Percentiles rank a stretch among this genome's conserved stretches.
Evolutionary conservation across 1,140 invertebrate genomes (phyloP).

Genomic region (Chrysoperla carnea): DNA sequence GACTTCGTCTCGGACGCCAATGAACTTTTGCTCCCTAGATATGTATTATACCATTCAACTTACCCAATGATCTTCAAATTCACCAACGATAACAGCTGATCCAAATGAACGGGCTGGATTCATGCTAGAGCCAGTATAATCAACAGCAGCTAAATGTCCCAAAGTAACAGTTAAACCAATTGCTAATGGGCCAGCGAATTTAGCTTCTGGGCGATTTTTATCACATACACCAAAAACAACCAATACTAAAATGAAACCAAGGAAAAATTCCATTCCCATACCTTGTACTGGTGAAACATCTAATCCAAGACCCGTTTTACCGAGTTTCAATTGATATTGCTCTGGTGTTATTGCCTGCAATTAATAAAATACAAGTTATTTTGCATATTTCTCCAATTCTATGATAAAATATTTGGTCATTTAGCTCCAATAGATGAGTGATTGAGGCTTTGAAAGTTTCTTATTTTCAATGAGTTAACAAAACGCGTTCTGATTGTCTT

Average conservation of each 20-base stretch:
- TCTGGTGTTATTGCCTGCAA: slow-evolving; percentile 42
- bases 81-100: slow-evolving; percentile 56
- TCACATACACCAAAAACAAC: slow-evolving; percentile 79
- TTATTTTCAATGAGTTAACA: no score
- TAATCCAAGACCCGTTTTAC: slow-evolving; percentile 35
- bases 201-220: slow-evolving; percentile 47
- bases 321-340: slow-evolving; percentile 33
- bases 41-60: no score
- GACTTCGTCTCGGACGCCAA: no score
- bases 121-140: slow-evolving; percentile 75
- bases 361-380: slow-evolving; percentile 3
- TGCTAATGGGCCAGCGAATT: slow-evolving; percentile 66
- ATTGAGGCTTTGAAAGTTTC: no score
- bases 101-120: slow-evolving; percentile 78
- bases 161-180: slow-evolving; percentile 78
- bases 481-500: no score
- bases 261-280: slow-evolving; percentile 75
- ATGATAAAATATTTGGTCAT: no score
- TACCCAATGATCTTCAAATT: slow-evolving; percentile 70
- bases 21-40: no score
- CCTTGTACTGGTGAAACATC: slow-evolving; percentile 52
- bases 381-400: no score
- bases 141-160: slow-evolving; percentile 71
- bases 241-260: slow-evolving; percentile 75
- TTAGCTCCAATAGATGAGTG: no score